Conservation (phyloP, 2,113 vertebrate genomes). For the Dinomys branickii region DNA sequence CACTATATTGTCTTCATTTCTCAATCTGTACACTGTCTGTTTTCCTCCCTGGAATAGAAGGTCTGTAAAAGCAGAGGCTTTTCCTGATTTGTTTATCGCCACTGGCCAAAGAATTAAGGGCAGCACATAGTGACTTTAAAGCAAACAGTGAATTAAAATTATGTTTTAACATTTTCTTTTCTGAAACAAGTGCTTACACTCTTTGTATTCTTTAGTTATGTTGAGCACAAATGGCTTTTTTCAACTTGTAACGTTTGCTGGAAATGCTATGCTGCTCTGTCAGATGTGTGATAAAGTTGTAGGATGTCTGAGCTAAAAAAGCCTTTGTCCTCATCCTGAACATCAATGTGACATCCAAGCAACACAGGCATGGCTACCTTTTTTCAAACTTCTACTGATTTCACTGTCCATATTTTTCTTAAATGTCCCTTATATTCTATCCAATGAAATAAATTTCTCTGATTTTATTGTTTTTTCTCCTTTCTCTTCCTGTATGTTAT, state of each 20-base stretch:
- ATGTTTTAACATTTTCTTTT: background rate
- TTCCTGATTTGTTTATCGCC: background rate
- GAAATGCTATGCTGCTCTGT: background rate
- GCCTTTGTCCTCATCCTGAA: background rate
- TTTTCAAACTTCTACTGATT: background rate
- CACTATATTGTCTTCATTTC: background rate
- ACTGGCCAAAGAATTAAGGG: background rate
- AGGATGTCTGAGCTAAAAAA: background rate
- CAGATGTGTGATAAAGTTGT: background rate
- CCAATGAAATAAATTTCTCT: background rate
- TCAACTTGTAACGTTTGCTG: background rate
- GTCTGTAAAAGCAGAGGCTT: background rate
- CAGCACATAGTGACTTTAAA: background rate
- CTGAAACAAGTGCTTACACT: background rate
- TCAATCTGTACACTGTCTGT: background rate
- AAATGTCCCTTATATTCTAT: background rate
- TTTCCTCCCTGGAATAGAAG: background rate
- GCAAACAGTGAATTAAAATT: background rate
- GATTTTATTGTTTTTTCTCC: background rate
- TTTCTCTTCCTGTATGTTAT: background rate
- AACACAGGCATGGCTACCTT: background rate
- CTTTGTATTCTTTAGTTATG: background rate
- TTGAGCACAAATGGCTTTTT: background rate
- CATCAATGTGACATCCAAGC: accelerated
- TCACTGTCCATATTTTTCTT: background rate